Percentiles rank a stretch among this genome's conserved stretches.
phyloP scores from a whole-genome alignment of 2,113 vertebrate species.

The Halichoeres trimaculatus region DNA sequence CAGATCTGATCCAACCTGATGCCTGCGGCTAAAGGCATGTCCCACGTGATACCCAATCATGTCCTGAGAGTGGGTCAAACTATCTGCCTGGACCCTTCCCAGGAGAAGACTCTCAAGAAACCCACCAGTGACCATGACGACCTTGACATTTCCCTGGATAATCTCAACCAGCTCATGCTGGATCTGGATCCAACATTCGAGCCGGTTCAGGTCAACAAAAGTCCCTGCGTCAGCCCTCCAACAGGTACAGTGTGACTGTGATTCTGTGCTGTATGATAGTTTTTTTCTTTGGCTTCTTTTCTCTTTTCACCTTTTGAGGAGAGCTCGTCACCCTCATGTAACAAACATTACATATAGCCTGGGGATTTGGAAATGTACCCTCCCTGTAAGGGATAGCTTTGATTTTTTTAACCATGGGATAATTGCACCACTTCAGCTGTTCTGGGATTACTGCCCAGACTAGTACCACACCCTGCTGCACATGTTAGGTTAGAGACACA shows the following conservation, averaged over 20 bases:
- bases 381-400: conserved; percentile 2
- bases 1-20: conserved; percentile 59
- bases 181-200: conserved; percentile 89
- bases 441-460: conserved; percentile 52
- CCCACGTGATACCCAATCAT: conserved; percentile 82
- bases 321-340: background rate
- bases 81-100: conserved; percentile 65
- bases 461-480: conserved; percentile 56
- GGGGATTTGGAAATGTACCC: conserved; percentile 38
- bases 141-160: conserved; percentile 84
- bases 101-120: conserved; percentile 14
- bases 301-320: background rate
- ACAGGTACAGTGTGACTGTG: conserved; percentile 56
- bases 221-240: conserved; percentile 31
- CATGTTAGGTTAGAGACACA: background rate
- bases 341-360: conserved; percentile 10
- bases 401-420: conserved; percentile 16
- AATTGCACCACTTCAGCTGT: conserved; percentile 37
- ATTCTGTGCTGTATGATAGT: background rate
- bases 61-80: conserved; percentile 86
- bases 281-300: background rate
- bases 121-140: conserved; percentile 12
- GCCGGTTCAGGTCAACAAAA: conserved; percentile 52
- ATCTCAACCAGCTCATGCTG: conserved; percentile 87
- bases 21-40: conserved; percentile 76